Evolutionary conservation across 2,797 vertebrate species (phyloP), one percentile per base, ranked within the genome.

Genomic region (Sebastes alutus): DNA sequence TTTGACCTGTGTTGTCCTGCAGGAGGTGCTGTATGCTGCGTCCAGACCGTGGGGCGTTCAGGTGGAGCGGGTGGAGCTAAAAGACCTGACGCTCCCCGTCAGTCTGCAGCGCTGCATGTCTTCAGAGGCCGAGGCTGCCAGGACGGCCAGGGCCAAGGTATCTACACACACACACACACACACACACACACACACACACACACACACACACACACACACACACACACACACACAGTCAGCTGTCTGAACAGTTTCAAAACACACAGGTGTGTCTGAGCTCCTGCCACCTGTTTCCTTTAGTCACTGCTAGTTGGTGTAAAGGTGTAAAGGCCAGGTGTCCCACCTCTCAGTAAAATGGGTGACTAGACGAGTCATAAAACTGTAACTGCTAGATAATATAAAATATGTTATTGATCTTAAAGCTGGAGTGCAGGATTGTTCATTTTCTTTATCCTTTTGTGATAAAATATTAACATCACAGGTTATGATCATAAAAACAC

Each of bases 61-160:
- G 61, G 95, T 97, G 83, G 92, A 95, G 58, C 73, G 80, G 4
- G 95, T 97, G 77, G 97, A 96, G 80, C 93, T 97, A 69, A 96
- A 93, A 80, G 96, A 96, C 0, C 89, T 97, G 71, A 92, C 80
- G 7, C 94, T 97, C 6, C 97, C 96, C 0, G 2, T 87, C 63
- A 84, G 81, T 25, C 81, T 97, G 91, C 96, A 96, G 89, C 94
- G 95, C 82, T 94, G 94, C 61, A 96, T 96, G 96, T 95, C 96
- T 0, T 92, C 95, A 0, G 94, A 97, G 88, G 96, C 96, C 0
- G 95, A 97, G 80, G 95, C 96, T 18, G 86, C 85, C 5, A 83
- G 84, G 61, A 35, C 6, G 5, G 75, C 84, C 56, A 71, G 82
- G 11, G 92, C 91, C 7, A 91, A 92, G 78, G 91, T 92, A 58